Evolutionary conservation across 2,797 vertebrate species (phyloP), one percentile per base, ranked within the genome.

Genomic region (Leptodactylus fallax): DNA sequence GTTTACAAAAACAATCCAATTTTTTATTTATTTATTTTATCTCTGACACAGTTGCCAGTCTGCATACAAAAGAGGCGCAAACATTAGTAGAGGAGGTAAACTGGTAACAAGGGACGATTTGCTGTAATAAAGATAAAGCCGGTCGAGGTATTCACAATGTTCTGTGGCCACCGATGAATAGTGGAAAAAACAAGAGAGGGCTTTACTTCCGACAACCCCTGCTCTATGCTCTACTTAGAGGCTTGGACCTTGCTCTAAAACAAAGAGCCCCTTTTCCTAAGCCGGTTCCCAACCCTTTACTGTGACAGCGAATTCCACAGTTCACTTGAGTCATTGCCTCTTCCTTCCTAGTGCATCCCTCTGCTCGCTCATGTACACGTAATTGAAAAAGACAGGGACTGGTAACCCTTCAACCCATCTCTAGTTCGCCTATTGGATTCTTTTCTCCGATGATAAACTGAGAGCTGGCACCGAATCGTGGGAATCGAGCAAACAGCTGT

Each of bases 401-500:
- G 74, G 79, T 85, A 71, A 58, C 77, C 87, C 83, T 76, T 90
- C 67, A 74, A 69, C 56, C 81, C 55, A 3, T 81, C 87, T 76
- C 69, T 47, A 21, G 53, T 61, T 60, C 77, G 79, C 65, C 61
- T 36, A 17, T 81, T 21, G 84, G 69, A 86, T 85, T 89, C 84
- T 83, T 67, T 86, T 89, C 84, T 85, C 69, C 47, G 80, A 82
- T 49, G 87, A 56, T 65, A 83, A 74, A 55, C 27, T 49, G 25
- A 58, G 79, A 84, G 63, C 77, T 87, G 88, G 85, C 85, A 90
- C 65, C 17, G 76, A 81, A 65, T 87, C 76, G 63, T 90, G 87
- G 89, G 85, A 85, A 85, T 81, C 2, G 78, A 63, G 86, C 53
- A 61, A 89, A 85, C 78, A 85, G 91, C 88, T 92, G 92, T 90